A percentile compares a stretch with the other conserved stretches of the same genome.
These are phyloP conservation scores for Enteromius thamalakanensis DNA, from an alignment of 2,797 vertebrate species.

Conservation along the genomic window DNA sequence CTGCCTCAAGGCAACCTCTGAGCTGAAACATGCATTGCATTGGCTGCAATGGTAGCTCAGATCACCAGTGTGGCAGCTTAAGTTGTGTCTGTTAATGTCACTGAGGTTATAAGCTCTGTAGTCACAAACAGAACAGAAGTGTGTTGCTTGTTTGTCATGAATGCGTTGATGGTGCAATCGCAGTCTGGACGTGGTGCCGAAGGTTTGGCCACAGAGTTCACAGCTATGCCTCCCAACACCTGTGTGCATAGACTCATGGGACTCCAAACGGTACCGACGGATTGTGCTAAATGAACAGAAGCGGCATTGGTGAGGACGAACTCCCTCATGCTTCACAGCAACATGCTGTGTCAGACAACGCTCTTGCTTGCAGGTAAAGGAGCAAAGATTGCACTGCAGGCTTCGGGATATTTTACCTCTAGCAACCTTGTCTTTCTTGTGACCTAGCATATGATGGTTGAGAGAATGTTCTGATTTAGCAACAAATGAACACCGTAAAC, in stretches of 20 bases:
- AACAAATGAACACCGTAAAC: constrained; percentile 80
- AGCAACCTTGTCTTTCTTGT: constrained; percentile 63
- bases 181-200: constrained; percentile 88
- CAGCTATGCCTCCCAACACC: constrained; percentile 89
- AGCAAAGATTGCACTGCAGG: constrained; percentile 81
- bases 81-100: constrained; percentile 86
- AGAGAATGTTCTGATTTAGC: constrained; percentile 76
- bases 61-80: constrained; percentile 88
- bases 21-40: constrained; percentile 88
- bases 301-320: constrained; percentile 80
- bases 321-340: constrained; percentile 84
- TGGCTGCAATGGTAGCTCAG: constrained; percentile 78
- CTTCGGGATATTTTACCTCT: constrained; percentile 62
- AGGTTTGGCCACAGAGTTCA: constrained; percentile 83
- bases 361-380: constrained; percentile 88
- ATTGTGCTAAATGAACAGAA: constrained; percentile 91
- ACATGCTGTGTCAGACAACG: constrained; percentile 84
- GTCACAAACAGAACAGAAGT: constrained; percentile 90
- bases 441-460: constrained; percentile 74
- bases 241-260: constrained; percentile 91
- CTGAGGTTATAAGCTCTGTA: constrained; percentile 89
- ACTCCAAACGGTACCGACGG: constrained; percentile 87
- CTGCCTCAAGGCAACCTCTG: constrained; percentile 87
- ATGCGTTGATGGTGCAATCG: constrained; percentile 87
- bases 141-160: constrained; percentile 87